phyloP scores from a whole-genome alignment of 2,888 invertebrate species.

The Cheiracanthium punctorium region DNA sequence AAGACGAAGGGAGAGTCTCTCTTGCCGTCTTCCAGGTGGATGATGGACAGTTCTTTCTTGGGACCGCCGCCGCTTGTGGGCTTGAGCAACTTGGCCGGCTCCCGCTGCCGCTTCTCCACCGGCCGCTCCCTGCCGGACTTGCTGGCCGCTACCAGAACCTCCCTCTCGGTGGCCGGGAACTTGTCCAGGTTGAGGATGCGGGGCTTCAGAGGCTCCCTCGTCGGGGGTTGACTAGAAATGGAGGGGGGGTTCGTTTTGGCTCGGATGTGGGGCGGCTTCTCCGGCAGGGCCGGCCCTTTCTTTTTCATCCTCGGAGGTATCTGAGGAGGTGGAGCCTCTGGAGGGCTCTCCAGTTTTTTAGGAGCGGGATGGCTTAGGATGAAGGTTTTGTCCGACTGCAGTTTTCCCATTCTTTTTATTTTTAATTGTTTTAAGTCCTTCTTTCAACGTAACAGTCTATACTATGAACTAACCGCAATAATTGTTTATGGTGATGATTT shows the following conservation, averaged over 20 bases:
- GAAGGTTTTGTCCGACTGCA: conserved; percentile 30
- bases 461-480: too few species aligned
- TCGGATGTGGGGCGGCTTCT: conserved; percentile 57
- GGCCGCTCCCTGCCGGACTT: conserved; percentile 40
- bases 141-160: conserved; percentile 62
- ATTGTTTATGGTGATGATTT: too few species aligned
- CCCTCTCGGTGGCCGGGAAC: conserved; percentile 1
- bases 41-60: not conserved
- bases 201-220: conserved; percentile 30
- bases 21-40: not conserved
- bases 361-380: conserved; percentile 30
- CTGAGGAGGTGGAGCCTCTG: conserved; percentile 27
- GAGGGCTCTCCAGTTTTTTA: not conserved
- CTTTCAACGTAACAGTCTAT: too few species aligned
- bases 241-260: not conserved
- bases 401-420: conserved; percentile 56
- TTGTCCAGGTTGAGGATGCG: conserved; percentile 11
- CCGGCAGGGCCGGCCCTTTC: conserved; percentile 53
- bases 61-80: conserved; percentile 9
- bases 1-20: not conserved
- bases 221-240: conserved; percentile 29
- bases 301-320: conserved; percentile 63
- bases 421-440: too few species aligned
- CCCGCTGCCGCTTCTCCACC: conserved; percentile 58
- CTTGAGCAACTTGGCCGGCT: conserved; percentile 61